phyloP scores from a whole-genome alignment of 2,797 vertebrate species.

The Fistularia commersonii region DNA sequence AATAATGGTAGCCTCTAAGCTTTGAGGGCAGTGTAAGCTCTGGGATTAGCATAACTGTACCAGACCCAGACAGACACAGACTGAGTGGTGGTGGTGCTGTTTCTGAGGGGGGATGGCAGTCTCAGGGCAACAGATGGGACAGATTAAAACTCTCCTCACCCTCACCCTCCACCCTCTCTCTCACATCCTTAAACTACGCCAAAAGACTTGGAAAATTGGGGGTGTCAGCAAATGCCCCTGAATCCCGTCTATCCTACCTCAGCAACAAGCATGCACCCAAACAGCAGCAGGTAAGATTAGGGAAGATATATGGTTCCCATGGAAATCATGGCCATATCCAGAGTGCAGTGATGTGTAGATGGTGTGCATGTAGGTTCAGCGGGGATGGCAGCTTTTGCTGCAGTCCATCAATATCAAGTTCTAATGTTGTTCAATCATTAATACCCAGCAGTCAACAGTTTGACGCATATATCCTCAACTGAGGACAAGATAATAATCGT shows the following conservation, averaged over 20 bases:
- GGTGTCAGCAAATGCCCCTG: constrained; percentile 54
- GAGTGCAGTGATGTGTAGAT: too few species aligned
- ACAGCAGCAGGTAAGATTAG: constrained; percentile 36
- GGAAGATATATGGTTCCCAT: neutral
- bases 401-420: too few species aligned
- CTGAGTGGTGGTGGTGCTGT: constrained; percentile 40
- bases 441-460: too few species aligned
- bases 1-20: constrained; percentile 46
- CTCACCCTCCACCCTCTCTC: constrained; percentile 4
- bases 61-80: constrained; percentile 70
- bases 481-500: too few species aligned
- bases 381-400: too few species aligned
- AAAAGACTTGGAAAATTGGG: constrained; percentile 45
- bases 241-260: constrained; percentile 45
- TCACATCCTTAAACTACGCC: constrained; percentile 51
- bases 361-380: too few species aligned
- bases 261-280: constrained; percentile 47
- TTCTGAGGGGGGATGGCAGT: constrained; percentile 23
- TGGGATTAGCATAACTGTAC: constrained; percentile 71
- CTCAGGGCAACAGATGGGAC: constrained; percentile 66
- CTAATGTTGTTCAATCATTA: too few species aligned
- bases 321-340: neutral
- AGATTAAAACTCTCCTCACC: constrained; percentile 54
- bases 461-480: too few species aligned
- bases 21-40: constrained; percentile 47